Base-by-base conservation (phyloP, 2,888 invertebrate genomes). In the Eupithecia dodoneata region DNA sequence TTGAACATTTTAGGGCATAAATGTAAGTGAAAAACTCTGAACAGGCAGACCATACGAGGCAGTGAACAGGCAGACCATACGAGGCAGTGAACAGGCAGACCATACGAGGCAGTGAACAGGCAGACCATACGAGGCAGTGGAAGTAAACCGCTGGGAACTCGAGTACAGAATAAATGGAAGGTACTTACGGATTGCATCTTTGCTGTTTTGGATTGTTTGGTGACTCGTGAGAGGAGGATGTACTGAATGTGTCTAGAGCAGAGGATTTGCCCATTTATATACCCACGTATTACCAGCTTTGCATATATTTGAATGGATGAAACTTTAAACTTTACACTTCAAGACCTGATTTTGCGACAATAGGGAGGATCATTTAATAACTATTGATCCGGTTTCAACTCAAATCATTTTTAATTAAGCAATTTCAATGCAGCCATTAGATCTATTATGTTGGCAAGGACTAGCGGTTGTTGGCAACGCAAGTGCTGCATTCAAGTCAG, bases 181-280 rank as follows among this genome's bases (percentile, higher is more conserved):
- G 30, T 76, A 92, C 92, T 93, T 86, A 92, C 92, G 82, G 88
- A 90, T 90, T 91, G 91, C 92, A 93, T 93, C 83, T 88, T 91
- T 63, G 80, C 78, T 72, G 76, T 84, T 42, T 79, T 81, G 72
- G 79, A 80, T 84, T 83, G 55, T 83, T 80, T 82, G 66, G 66
- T 74, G 81, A 76, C 78, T 81, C 71, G 80, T 80, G 77, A 75
- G 84, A 84, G 80, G 87, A 86, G 78, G 84, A 84, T 15, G 80
- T 71, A 81, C 75, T 75, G 87, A 92, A 87, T 91, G 92, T 89
- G 89, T 77, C 83, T 73, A 45, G 77, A 81, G 79, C 80, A 71
- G 63, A 79, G 76, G 85, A 82, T 84, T 82, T 78, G 79, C 86
- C 87, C 87, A 85, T 83, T 88, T 92, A 89, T 92, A 92, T 92